Evolutionary conservation across 2,888 invertebrate genomes (phyloP).

Genomic region (Dynastes maya): DNA sequence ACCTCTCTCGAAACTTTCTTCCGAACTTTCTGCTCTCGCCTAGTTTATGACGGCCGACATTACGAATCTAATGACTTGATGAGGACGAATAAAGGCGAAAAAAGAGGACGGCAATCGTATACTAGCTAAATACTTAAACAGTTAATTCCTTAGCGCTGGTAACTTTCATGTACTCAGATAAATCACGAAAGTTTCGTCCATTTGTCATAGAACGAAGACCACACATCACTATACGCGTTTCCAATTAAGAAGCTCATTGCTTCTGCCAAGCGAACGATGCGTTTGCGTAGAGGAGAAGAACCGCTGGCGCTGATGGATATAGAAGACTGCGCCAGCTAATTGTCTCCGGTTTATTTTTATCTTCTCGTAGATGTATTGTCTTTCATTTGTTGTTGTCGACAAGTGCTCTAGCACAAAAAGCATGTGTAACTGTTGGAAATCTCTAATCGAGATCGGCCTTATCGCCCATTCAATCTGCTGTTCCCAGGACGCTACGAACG

Average conservation of each 20-base stretch:
- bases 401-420: conserved; percentile 46
- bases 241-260: conserved; percentile 44
- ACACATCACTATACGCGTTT: conserved; percentile 46
- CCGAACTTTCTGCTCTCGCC: neutral
- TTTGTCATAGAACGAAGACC: conserved; percentile 42
- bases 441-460: conserved; percentile 56
- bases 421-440: conserved; percentile 51
- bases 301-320: conserved; percentile 42
- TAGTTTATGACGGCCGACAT: conserved; percentile 9
- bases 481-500: conserved; percentile 55
- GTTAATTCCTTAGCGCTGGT: conserved; percentile 34
- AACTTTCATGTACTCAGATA: conserved; percentile 28
- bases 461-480: conserved; percentile 57
- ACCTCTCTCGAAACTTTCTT: conserved; percentile 4
- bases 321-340: conserved; percentile 40
- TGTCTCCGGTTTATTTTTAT: conserved; percentile 48
- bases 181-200: conserved; percentile 37
- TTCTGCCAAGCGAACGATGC: conserved; percentile 16
- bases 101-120: conserved; percentile 9
- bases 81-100: neutral
- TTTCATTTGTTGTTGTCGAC: conserved; percentile 47
- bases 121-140: conserved; percentile 14
- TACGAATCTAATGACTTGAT: conserved; percentile 38
- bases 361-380: conserved; percentile 39
- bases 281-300: conserved; percentile 20